Evolutionary conservation across 2,888 invertebrate species (phyloP).

Genomic region (Norana najaformis): DNA sequence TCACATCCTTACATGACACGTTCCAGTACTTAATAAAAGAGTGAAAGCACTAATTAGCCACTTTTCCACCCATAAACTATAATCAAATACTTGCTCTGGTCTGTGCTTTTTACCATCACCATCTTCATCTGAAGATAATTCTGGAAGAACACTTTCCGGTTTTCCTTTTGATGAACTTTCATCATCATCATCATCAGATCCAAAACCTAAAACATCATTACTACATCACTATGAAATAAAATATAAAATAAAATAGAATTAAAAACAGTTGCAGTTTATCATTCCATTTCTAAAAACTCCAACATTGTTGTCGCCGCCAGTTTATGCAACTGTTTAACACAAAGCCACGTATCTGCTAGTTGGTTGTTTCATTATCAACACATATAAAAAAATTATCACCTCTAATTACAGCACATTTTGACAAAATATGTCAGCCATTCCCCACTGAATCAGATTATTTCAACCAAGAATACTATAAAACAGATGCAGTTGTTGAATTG

Average conservation of each 20-base stretch:
- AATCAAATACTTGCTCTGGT: conserved; percentile 29
- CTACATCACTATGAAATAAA: too few relatives aligned
- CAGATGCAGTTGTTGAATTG: too few relatives aligned
- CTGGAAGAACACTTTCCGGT: conserved; percentile 45
- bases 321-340: neutral
- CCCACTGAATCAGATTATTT: too few relatives aligned
- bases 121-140: conserved; percentile 57
- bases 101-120: conserved; percentile 38
- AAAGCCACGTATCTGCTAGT: neutral
- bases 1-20: neutral
- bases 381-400: neutral
- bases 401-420: neutral
- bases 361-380: neutral
- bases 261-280: neutral
- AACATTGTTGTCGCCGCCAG: neutral
- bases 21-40: neutral
- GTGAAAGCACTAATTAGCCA: neutral
- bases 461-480: neutral
- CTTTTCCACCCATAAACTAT: neutral
- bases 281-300: too few relatives aligned
- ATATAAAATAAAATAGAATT: neutral
- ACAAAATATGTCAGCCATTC: neutral
- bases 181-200: conserved; percentile 50
- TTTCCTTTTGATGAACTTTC: conserved; percentile 37
- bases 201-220: conserved; percentile 33